These are phyloP conservation scores for Platyscapa corneri DNA, from an alignment of 1,140 invertebrate genomes.

Conservation along the genomic window DNA sequence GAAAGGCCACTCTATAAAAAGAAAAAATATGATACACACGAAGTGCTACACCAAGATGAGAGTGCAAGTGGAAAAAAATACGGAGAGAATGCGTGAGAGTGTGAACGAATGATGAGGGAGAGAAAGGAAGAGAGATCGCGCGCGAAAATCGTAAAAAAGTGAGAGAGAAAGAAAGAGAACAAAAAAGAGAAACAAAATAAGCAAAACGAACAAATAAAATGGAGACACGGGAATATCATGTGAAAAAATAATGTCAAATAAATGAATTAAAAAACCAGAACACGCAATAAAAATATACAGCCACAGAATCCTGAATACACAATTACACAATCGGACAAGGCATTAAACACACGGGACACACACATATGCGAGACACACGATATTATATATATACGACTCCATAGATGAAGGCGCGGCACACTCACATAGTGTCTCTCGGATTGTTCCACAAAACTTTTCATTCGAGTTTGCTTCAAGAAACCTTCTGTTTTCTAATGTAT, in stretches of 20 bases:
- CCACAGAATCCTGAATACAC: constrained; percentile 56
- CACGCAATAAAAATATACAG: constrained; percentile 59
- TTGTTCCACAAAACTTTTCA: constrained; percentile 76
- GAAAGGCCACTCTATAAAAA: constrained; percentile 64
- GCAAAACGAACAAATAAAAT: constrained; percentile 54
- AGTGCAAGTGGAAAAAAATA: constrained; percentile 55
- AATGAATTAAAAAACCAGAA: constrained; percentile 53
- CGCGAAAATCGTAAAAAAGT: constrained; percentile 29
- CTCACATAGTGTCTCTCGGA: constrained; percentile 76
- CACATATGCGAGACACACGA: constrained; percentile 69
- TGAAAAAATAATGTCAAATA: constrained; percentile 53
- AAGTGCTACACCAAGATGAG: constrained; percentile 63
- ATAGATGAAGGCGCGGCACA: constrained; percentile 76
- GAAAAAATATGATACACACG: constrained; percentile 61
- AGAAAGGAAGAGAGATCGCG: constrained; percentile 43
- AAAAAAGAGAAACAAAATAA: constrained; percentile 55
- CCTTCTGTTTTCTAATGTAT: constrained; percentile 77
- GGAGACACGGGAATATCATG: constrained; percentile 70
- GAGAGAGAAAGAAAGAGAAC: constrained; percentile 37
- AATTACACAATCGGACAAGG: constrained; percentile 57
- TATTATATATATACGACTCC: constrained; percentile 76
- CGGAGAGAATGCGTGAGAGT: constrained; percentile 44
- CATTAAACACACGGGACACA: constrained; percentile 58
- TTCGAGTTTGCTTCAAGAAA: constrained; percentile 76
- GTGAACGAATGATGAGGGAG: constrained; percentile 41